Evolutionary conservation across 1,140 invertebrate genomes (phyloP).

Genomic region (Physella acuta): DNA sequence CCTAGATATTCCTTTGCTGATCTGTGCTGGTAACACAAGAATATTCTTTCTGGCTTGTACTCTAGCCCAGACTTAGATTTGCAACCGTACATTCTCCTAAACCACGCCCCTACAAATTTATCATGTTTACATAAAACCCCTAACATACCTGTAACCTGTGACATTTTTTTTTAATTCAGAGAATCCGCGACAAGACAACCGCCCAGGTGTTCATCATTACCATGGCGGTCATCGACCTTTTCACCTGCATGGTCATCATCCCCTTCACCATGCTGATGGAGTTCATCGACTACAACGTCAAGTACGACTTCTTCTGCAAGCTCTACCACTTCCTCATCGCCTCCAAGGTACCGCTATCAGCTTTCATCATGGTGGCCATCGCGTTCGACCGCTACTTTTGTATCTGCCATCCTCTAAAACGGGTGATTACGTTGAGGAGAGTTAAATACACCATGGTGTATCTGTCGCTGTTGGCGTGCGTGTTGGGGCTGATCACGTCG

Average conservation of each 20-base stretch:
- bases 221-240: conserved; percentile 53
- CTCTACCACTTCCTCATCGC: conserved; percentile 56
- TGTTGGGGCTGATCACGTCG: conserved; percentile 48
- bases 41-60: no score
- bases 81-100: not conserved
- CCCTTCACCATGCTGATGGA: conserved; percentile 51
- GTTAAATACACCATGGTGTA: conserved; percentile 39
- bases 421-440: conserved; percentile 29
- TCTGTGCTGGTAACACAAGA: no score
- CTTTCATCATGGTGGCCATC: conserved; percentile 58
- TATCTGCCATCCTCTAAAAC: conserved; percentile 54
- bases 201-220: conserved; percentile 56
- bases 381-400: conserved; percentile 58
- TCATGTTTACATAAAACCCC: not conserved
- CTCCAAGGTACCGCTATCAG: conserved; percentile 53
- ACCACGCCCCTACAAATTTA: not conserved
- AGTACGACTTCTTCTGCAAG: conserved; percentile 53
- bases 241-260: conserved; percentile 53
- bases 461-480: conserved; percentile 42
- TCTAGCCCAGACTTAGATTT: no score
- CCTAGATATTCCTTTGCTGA: no score
- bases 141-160: not conserved
- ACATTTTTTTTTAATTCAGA: conserved; percentile 14
- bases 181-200: conserved; percentile 47
- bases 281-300: conserved; percentile 38